phyloP scores from a whole-genome alignment of 1,140 invertebrate genomes.

The Scaptomyza hsui region DNA sequence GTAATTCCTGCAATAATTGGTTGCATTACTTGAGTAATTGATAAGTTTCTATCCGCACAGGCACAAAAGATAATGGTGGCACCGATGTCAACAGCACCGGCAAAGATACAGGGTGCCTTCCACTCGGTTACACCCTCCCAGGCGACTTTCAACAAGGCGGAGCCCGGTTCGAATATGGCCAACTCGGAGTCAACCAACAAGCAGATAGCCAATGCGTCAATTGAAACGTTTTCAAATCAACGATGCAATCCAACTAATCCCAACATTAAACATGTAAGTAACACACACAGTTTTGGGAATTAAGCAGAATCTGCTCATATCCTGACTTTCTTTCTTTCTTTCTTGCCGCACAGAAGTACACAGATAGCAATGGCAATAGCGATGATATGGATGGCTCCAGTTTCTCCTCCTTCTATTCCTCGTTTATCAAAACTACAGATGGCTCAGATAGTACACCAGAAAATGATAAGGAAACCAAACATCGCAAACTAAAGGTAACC shows the following conservation, averaged over 20 bases:
- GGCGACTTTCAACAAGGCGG: too few relatives aligned
- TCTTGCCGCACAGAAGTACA: slow-evolving; percentile 52
- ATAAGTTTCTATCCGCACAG: slow-evolving; percentile 16
- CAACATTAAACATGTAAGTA: not conserved
- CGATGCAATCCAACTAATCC: slow-evolving; percentile 37
- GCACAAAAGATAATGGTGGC: slow-evolving; percentile 55
- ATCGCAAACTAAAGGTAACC: slow-evolving; percentile 69
- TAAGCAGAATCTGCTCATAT: too few relatives aligned
- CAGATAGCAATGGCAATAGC: slow-evolving; percentile 82
- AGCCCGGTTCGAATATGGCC: slow-evolving; percentile 86
- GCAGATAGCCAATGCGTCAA: slow-evolving; percentile 83
- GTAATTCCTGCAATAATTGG: not conserved
- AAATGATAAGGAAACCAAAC: slow-evolving; percentile 73
- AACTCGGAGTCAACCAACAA: slow-evolving; percentile 87
- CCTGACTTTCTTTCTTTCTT: too few relatives aligned
- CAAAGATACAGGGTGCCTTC: slow-evolving; percentile 69
- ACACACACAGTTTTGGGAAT: too few relatives aligned
- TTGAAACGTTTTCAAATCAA: slow-evolving; percentile 72
- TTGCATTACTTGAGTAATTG: not conserved
- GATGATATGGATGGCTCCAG: slow-evolving; percentile 85
- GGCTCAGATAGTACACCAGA: slow-evolving; percentile 78
- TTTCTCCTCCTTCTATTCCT: slow-evolving; percentile 86
- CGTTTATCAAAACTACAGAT: slow-evolving; percentile 85
- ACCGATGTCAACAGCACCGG: slow-evolving; percentile 10
- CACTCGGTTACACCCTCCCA: slow-evolving; percentile 72